Evolutionary conservation across 1,140 invertebrate species (phyloP), one percentile per base, ranked within the genome.

Genomic region (Drosophila simulans): DNA sequence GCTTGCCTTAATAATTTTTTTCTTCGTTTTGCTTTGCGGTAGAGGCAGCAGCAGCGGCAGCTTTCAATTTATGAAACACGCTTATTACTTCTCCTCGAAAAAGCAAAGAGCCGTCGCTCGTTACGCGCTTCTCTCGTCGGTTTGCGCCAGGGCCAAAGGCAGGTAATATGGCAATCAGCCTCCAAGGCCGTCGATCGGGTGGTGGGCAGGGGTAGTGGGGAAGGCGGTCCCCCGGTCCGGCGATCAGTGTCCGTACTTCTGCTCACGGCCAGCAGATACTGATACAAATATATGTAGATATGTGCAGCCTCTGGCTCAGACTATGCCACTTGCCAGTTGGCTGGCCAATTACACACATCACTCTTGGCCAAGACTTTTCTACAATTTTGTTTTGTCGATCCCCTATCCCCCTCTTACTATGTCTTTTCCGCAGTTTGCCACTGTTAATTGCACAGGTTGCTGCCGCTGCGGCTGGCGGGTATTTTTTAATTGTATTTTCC

Each of bases 41-140:
- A n/a, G n/a, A 25, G 22, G 10, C 27, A 13, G 27, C 58, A 20
- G n/a, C 46, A 45, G 22, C 37, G 77, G 81, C 81, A 84, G 82
- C 82, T 88, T 86, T 88, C 82, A 86, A 86, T 86, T 86, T 86
- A 86, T 88, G 78, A 86, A 86, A 86, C 83, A 82, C 83, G 82
- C 83, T 86, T 82, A 82, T 82, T 86, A 82, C 83, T 73, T 49
- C 59, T 49, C 52, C 46, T 40, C 59, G 3, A 17, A 55, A 43
- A 55, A 25, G 27, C 40, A 25, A 43, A 52, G 48, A 58, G 31
- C 35, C 35, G 68, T 52, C 64, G 64, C 69, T 70, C 77, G 59
- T 74, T 74, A 76, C 27, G 71, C 76, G 62, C 76, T 85, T 59
- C 66, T 72, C 65, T 64, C 71, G 59, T 57, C 63, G 57, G 59